Base-by-base conservation (phyloP, 2,797 vertebrate species). In the Cheirogaleus major region DNA sequence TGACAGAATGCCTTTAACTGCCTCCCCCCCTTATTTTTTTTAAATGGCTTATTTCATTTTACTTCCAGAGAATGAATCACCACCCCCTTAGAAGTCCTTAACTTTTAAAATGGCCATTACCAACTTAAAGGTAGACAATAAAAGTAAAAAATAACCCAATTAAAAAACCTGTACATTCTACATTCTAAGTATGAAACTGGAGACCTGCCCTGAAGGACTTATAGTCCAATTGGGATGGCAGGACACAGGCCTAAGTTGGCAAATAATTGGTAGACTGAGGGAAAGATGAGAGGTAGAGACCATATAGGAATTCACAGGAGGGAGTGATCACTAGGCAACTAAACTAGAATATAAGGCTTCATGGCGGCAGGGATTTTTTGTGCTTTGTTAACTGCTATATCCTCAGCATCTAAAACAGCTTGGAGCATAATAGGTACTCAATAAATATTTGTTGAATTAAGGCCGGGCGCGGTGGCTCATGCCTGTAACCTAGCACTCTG, bases 1-100 rank as follows among this genome's bases (percentile, higher is more conserved):
- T 87, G 75, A 95, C 23, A 75, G 59, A 65, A 30, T 96, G 45
- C 67, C 91, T 91, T 13, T 78, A 79, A 87, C 41, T 69, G 79
- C 80, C n/a, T 90, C 63, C 63, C 32, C 14, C 63, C 7, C 22
- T 23, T 9, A 3, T 25, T 9, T 14, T 80, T 87, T 89, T 82
- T 14, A 38, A 91, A 93, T 87, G 38, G 32, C 84, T 81, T 87
- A 38, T 94, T 97, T 96, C 41, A 78, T 91, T 96, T 97, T 96
- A 76, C 50, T 59, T 88, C 38, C 41, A 92, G 57, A 82, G 69
- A 94, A 75, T 93, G 63, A 97, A 91, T 95, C 72, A 94, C 23
- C 83, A 93, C 48, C 67, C 75, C 92, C 70, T 91, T 25, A 91
- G 84, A 95, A 78, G 57, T 70, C 57, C n/a, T 59, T 75, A 84